Conservation (phyloP, 2,113 vertebrate genomes). For the Alethe castanea region DNA sequence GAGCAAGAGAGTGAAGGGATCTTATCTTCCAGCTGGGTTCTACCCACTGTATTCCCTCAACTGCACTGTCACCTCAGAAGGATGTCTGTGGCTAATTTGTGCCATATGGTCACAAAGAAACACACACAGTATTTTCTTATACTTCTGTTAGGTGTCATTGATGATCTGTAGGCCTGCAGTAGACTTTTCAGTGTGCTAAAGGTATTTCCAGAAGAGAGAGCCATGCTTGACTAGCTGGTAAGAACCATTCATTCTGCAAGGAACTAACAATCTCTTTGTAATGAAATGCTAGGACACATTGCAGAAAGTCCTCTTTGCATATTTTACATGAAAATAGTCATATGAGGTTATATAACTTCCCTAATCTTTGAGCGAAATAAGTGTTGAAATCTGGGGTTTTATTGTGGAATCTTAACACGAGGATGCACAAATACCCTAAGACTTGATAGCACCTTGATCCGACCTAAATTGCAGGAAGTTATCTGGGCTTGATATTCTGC, state of each 20-base stretch:
- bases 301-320: not conserved
- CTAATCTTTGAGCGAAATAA: not conserved
- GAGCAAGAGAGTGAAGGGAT: not conserved
- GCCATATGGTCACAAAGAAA: not conserved
- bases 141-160: not conserved
- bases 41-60: not conserved
- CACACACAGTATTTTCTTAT: not conserved
- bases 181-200: not conserved
- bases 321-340: not conserved
- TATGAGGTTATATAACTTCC: not conserved
- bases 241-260: not conserved
- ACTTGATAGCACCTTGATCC: not conserved
- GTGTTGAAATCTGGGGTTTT: not conserved
- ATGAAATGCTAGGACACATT: not conserved
- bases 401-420: not conserved
- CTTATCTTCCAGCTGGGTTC: not conserved
- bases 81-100: not conserved
- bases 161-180: not conserved
- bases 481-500: not conserved
- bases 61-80: not conserved
- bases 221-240: not conserved
- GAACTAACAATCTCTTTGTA: not conserved
- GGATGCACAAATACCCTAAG: not conserved
- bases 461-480: not conserved
- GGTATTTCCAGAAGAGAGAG: not conserved